These are phyloP conservation scores for Lepidocolaptes lacrymiger DNA, from an alignment of 2,797 vertebrate genomes.

Conservation along the genomic window DNA sequence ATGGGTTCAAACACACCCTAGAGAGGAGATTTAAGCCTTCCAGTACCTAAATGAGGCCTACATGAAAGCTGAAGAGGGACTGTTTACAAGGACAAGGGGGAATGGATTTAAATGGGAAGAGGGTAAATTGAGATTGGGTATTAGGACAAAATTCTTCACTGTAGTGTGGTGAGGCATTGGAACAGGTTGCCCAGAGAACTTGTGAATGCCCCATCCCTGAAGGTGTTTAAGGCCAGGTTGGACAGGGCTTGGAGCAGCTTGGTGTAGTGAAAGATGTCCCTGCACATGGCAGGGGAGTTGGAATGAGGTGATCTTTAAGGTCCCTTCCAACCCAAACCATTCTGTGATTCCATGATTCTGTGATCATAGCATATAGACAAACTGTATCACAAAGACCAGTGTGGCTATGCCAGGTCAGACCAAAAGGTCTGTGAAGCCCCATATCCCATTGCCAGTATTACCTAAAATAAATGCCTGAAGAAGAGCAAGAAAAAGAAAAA, in stretches of 20 bases:
- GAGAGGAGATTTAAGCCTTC: neutral
- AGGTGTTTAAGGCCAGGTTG: neutral
- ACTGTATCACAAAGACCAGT: neutral
- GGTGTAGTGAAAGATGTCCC: neutral
- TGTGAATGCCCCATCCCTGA: neutral
- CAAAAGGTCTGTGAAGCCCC: neutral
- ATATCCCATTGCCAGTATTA: neutral
- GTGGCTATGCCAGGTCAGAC: neutral
- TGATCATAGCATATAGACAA: neutral
- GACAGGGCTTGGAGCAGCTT: neutral
- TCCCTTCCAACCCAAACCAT: neutral
- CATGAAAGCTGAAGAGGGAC: accelerated
- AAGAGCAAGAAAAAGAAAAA: neutral
- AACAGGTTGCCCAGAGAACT: neutral
- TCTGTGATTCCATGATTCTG: neutral
- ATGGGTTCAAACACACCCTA: neutral
- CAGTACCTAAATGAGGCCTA: neutral
- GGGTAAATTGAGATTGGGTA: neutral
- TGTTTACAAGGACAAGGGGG: neutral
- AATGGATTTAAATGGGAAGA: neutral
- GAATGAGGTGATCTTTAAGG: neutral
- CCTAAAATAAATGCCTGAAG: neutral
- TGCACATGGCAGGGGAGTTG: neutral
- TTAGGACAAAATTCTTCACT: neutral
- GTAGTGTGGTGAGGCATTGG: neutral